Base-by-base conservation (phyloP, 2,888 invertebrate species). In the Zelleria hepariella region DNA sequence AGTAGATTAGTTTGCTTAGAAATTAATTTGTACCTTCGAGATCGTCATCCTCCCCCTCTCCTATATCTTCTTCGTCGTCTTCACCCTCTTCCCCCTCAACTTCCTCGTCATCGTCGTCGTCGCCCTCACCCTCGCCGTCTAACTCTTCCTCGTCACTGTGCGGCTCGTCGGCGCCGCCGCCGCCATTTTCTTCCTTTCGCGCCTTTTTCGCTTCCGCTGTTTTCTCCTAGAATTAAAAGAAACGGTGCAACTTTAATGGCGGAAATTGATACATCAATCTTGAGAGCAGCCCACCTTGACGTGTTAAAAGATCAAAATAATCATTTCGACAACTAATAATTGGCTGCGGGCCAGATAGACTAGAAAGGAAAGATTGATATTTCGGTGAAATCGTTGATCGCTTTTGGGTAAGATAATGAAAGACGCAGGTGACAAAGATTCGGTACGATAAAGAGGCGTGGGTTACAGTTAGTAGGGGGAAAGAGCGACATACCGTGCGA, bases 121-220 rank as follows among this genome's bases (percentile, higher is more conserved):
- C 91, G 0, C 86, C 91, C 57, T 91, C 91, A 21, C 85, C 91
- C 60, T 90, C 91, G 59, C 89, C 90, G 61, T 92, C 92, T 61
- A 92, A 91, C 63, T 93, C 93, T 61, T 93, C 93, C 57, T 93
- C 93, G 67, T 93, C 91, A 68, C 90, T 91, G 69, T 90, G 90
- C 64, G 85, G 85, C 62, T 92, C 92, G 24, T 90, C 91, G 7
- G 90, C 90, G 48, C 89, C 90, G 25, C 92, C 92, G 60, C 92
- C 93, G 32, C 94, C 94, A 72, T 94, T 94, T 76, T 94, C 94
- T 75, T 94, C 94, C 86, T 94, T 94, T 89, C 93, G 93, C 84
- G 93, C 92, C 86, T 94, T 94, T 89, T 94, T 94, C 67, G 92
- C 91, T 62, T 94, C 94, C 61, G 93, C 93, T 66, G 88, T 89